A percentile compares a stretch with the other conserved stretches of the same genome.
Conservation (phyloP, 2,797 vertebrate genomes). For the Spinibarbus caldwelli region DNA sequence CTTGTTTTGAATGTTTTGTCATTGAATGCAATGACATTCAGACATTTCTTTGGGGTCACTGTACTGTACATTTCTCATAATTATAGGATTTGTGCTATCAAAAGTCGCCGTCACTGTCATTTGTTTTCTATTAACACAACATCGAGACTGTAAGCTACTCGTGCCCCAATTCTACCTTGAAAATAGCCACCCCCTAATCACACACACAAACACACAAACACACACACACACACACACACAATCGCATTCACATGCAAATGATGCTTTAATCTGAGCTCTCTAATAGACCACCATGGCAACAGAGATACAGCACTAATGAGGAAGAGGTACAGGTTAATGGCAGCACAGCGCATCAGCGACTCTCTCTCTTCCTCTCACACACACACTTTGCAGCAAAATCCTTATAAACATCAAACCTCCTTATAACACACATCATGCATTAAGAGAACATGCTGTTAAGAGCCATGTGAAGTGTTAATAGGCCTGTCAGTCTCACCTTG, state of each 20-base stretch:
- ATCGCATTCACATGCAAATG: constrained; percentile 82
- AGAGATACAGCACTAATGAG: constrained; percentile 80
- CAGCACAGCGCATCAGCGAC: constrained; percentile 44
- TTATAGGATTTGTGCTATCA: not conserved
- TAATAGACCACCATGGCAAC: constrained; percentile 85
- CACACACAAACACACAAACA: constrained; percentile 1
- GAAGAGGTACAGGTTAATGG: constrained; percentile 77
- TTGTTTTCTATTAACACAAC: constrained; percentile 24
- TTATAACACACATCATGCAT: constrained; percentile 38
- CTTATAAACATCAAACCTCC: constrained; percentile 24
- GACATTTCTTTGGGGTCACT: not conserved
- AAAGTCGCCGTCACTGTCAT: constrained; percentile 1
- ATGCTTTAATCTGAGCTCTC: constrained; percentile 79
- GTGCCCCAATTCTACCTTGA: constrained; percentile 37
- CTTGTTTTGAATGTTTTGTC: not conserved
- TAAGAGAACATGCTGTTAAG: constrained; percentile 51
- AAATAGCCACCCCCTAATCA: constrained; percentile 34
- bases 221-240: constrained; percentile 14
- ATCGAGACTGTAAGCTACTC: constrained; percentile 26
- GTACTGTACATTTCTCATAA: not conserved
- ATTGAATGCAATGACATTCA: not conserved
- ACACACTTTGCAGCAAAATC: not conserved
- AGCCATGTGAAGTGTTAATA: constrained; percentile 55
- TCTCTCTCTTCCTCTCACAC: constrained; percentile 11
- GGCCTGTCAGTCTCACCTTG: constrained; percentile 62